phyloP scores from a whole-genome alignment of 2,113 vertebrate species.

The Aptenodytes patagonicus region DNA sequence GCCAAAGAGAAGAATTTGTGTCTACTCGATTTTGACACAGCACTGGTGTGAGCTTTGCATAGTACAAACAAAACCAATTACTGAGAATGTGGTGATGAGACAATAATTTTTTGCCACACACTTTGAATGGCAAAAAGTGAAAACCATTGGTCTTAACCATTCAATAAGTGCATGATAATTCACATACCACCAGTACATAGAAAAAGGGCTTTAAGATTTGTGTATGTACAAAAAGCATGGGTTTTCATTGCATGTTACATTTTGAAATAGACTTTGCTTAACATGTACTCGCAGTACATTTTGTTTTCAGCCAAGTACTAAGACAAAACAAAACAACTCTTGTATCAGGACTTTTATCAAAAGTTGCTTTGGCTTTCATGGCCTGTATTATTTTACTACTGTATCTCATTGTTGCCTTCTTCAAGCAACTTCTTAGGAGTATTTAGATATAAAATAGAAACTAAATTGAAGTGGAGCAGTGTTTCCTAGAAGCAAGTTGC shows the following conservation, averaged over 20 bases:
- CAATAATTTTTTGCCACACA: neutral
- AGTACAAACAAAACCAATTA: neutral
- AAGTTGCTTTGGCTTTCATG: neutral
- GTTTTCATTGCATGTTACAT: neutral
- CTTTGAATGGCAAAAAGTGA: neutral
- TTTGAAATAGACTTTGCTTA: neutral
- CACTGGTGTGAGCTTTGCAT: neutral
- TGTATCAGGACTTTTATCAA: neutral
- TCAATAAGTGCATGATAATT: neutral
- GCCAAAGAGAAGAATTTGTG: neutral
- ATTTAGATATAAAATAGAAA: neutral
- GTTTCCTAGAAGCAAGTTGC: neutral
- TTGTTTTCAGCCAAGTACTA: neutral
- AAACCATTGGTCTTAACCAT: neutral
- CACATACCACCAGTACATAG: neutral
- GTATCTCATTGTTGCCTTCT: neutral
- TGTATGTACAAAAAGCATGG: neutral
- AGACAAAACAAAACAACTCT: neutral
- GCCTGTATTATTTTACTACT: neutral
- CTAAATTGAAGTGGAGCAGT: neutral
- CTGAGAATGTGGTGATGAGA: neutral
- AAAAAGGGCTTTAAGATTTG: neutral
- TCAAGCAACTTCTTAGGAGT: neutral
- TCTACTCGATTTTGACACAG: neutral
- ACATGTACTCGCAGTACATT: accelerated